Percentiles rank a stretch among this genome's conserved stretches.
phyloP scores from a whole-genome alignment of 2,888 invertebrate genomes.

The Chromoteleia sp. region DNA sequence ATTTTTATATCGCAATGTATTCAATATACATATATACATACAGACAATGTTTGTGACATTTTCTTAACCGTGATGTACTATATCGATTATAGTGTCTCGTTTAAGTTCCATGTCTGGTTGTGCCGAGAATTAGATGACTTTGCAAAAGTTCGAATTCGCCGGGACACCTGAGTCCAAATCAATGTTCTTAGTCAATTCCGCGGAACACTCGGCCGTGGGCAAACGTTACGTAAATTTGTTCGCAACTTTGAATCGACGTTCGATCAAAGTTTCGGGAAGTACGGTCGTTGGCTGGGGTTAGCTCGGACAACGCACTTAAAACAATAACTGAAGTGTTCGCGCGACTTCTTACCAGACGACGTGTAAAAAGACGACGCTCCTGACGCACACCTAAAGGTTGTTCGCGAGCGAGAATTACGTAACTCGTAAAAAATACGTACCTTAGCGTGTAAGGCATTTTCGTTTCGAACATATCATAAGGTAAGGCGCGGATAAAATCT shows the following conservation, averaged over 20 bases:
- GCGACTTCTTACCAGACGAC: slow-evolving; percentile 15
- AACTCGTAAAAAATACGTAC: slow-evolving; percentile 55
- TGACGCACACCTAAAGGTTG: neutral
- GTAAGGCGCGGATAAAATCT: slow-evolving; percentile 55
- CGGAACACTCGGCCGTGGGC: slow-evolving; percentile 37
- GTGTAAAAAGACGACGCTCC: slow-evolving; percentile 27
- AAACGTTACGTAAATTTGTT: slow-evolving; percentile 57
- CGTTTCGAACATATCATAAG: slow-evolving; percentile 68
- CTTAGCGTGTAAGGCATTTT: slow-evolving; percentile 63
- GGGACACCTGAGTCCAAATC: slow-evolving; percentile 60
- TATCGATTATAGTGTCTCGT: slow-evolving; percentile 73
- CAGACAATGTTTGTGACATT: slow-evolving; percentile 64
- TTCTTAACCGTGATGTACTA: slow-evolving; percentile 64
- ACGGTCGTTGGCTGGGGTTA: neutral
- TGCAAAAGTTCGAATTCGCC: slow-evolving; percentile 41
- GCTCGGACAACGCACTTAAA: slow-evolving; percentile 23
- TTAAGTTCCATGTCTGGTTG: slow-evolving; percentile 51
- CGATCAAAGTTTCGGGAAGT: slow-evolving; percentile 40
- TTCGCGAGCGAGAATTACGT: slow-evolving; percentile 21
- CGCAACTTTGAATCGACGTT: slow-evolving; percentile 47
- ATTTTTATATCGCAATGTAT: slow-evolving; percentile 63
- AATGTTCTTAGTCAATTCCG: slow-evolving; percentile 60
- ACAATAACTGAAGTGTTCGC: slow-evolving; percentile 40
- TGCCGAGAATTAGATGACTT: slow-evolving; percentile 58
- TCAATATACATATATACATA: slow-evolving; percentile 57